A percentile compares a stretch with the other conserved stretches of the same genome.
phyloP scores from a whole-genome alignment of 2,113 vertebrate genomes.

The Semicossyphus pulcher region DNA sequence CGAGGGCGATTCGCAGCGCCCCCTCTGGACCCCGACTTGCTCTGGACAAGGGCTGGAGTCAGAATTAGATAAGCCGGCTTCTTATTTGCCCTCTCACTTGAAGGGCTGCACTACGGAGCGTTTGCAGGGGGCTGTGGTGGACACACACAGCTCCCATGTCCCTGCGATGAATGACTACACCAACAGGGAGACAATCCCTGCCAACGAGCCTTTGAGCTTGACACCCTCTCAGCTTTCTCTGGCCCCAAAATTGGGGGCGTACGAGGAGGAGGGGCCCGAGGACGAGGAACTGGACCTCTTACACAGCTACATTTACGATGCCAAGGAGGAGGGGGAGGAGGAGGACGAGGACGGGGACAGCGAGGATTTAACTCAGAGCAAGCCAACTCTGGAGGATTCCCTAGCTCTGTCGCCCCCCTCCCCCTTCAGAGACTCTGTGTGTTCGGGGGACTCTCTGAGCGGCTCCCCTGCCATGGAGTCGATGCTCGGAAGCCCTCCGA shows the following conservation, averaged over 20 bases:
- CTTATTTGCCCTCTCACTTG: conserved; percentile 82
- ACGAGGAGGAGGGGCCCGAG: conserved; percentile 73
- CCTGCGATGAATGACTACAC: conserved; percentile 79
- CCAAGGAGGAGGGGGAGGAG: conserved; percentile 78
- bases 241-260: conserved; percentile 78
- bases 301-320: conserved; percentile 89
- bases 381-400: conserved; percentile 88
- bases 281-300: conserved; percentile 90
- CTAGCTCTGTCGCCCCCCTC: conserved; percentile 93
- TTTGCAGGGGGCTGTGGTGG: conserved; percentile 85
- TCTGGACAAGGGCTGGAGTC: conserved; percentile 79
- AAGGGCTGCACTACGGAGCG: conserved; percentile 83
- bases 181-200: conserved; percentile 63
- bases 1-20: conserved; percentile 75
- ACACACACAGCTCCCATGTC: conserved; percentile 84
- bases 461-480: conserved; percentile 89
- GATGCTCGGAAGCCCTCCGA: conserved; percentile 86
- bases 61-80: conserved; percentile 69
- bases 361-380: conserved; percentile 83
- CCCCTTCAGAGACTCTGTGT: conserved; percentile 96
- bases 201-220: conserved; percentile 68
- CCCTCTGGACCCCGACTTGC: conserved; percentile 78
- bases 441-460: conserved; percentile 86
- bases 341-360: conserved; percentile 44
- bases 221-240: conserved; percentile 77